Percentiles rank a stretch among this genome's conserved stretches.
Conservation (phyloP, 2,888 invertebrate genomes). For the Polietes domitor region DNA sequence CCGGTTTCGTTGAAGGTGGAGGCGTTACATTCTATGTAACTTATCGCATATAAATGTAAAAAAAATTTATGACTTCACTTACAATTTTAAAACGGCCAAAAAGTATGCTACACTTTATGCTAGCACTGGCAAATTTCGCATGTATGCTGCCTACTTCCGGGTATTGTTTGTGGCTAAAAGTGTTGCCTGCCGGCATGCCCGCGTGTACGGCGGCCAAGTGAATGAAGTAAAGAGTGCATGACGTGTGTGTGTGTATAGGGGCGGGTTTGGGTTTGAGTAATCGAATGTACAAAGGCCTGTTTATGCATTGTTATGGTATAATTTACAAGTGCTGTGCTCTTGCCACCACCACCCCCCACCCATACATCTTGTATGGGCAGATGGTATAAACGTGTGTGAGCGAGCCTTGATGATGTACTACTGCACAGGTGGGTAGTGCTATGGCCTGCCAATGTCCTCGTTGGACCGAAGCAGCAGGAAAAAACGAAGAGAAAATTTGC, state of each 20-base stretch:
- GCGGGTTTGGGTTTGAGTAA: neutral
- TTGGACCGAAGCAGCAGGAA: too few species aligned
- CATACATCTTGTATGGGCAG: neutral
- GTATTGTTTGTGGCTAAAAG: conserved; percentile 1
- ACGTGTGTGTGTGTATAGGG: too few species aligned
- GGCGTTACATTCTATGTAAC: neutral
- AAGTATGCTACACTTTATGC: conserved; percentile 4
- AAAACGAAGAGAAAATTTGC: neutral
- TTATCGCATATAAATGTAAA: neutral
- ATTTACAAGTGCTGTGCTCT: neutral
- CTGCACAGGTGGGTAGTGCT: too few species aligned
- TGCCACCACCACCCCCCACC: too few species aligned
- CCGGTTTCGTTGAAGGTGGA: too few species aligned
- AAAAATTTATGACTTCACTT: conserved; percentile 25
- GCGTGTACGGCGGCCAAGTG: neutral
- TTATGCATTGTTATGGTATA: neutral
- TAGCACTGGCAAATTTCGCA: neutral
- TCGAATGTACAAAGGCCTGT: neutral
- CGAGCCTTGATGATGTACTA: too few species aligned
- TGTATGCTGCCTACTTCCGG: neutral
- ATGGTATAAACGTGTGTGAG: neutral
- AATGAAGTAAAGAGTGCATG: neutral
- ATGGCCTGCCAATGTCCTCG: too few species aligned
- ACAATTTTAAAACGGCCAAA: conserved; percentile 22
- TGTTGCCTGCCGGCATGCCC: neutral